Evolutionary conservation across 2,888 invertebrate genomes (phyloP).

Genomic region (Nephrocerus scutellatus): DNA sequence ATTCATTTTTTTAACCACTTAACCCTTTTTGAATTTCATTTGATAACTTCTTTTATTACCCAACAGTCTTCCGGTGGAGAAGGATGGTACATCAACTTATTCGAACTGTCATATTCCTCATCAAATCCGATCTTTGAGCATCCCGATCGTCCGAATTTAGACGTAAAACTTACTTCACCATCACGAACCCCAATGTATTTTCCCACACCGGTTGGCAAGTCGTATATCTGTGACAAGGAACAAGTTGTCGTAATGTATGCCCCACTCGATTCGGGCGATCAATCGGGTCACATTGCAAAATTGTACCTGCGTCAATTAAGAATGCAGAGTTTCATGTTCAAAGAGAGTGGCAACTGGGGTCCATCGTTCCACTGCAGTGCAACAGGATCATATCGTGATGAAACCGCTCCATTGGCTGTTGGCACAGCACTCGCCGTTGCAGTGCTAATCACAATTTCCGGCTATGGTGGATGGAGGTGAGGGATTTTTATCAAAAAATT

Average conservation of each 20-base stretch:
- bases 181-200: constrained; percentile 58
- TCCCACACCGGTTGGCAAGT: constrained; percentile 80
- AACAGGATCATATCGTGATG: constrained; percentile 60
- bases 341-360: constrained; percentile 59
- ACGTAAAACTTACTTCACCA: constrained; percentile 54
- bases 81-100: constrained; percentile 76
- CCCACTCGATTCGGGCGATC: constrained; percentile 48
- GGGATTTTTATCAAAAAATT: constrained; percentile 2
- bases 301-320: constrained; percentile 63
- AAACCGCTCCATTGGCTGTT: constrained; percentile 76
- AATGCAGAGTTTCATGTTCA: constrained; percentile 84
- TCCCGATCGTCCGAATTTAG: constrained; percentile 52
- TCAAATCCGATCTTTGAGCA: constrained; percentile 56
- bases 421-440: constrained; percentile 78
- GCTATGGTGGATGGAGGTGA: constrained; percentile 64
- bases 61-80: constrained; percentile 77
- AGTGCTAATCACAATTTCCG: constrained; percentile 71
- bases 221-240: constrained; percentile 69
- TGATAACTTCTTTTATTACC: constrained; percentile 28
- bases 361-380: constrained; percentile 47
- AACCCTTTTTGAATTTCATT: constrained; percentile 1
- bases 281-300: constrained; percentile 54
- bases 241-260: constrained; percentile 58
- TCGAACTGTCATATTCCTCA: constrained; percentile 68
- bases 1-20: neutral